Conservation (phyloP, 2,113 vertebrate species). For the Tragelaphus imberbis region DNA sequence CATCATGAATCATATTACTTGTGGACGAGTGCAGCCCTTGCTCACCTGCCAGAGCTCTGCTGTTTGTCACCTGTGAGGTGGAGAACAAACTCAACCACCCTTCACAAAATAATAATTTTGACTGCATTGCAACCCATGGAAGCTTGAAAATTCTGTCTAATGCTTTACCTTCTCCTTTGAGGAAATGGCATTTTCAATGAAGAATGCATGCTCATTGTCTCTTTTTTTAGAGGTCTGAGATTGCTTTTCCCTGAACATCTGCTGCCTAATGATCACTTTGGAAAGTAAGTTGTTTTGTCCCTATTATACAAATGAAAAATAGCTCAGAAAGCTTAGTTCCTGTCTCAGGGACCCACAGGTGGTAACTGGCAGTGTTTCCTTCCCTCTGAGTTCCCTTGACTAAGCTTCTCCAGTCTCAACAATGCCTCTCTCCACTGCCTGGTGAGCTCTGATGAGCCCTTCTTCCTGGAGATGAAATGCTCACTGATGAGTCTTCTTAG, state of each 20-base stretch:
- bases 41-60: background rate
- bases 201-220: background rate
- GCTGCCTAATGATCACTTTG: background rate
- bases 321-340: background rate
- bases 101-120: background rate
- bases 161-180: background rate
- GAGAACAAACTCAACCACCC: background rate
- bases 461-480: background rate
- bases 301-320: background rate
- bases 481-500: background rate
- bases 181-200: background rate
- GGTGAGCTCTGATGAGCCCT: background rate
- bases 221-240: background rate
- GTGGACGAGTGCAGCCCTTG: background rate
- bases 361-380: background rate
- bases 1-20: background rate
- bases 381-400: background rate
- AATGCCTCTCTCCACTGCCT: background rate
- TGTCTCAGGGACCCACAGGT: background rate
- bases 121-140: background rate
- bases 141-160: background rate
- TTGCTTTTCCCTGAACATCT: conserved; percentile 21
- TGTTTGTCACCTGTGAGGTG: background rate
- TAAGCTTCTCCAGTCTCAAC: background rate
- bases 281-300: background rate